Evolutionary conservation across 1,140 invertebrate species (phyloP).

Genomic region (Thaumetopoea pityocampa): DNA sequence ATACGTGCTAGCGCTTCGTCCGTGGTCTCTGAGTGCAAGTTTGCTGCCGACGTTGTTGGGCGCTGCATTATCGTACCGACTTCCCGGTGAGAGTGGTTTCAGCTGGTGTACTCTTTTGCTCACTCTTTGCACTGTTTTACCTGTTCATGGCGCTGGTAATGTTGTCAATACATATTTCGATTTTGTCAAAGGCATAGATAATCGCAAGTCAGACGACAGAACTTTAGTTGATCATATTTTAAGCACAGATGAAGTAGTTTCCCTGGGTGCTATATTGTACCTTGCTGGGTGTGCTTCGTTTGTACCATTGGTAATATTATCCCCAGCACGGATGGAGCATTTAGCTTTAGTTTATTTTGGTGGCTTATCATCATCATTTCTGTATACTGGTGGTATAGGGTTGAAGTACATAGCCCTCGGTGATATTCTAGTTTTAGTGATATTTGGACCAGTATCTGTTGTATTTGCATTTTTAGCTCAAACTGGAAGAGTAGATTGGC

Average conservation of each 20-base stretch:
- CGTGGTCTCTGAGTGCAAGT: constrained; percentile 95
- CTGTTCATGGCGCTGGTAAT: constrained; percentile 96
- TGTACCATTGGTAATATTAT: constrained; percentile 85
- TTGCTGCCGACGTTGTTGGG: constrained; percentile 93
- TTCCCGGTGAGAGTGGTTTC: constrained; percentile 82
- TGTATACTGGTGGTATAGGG: constrained; percentile 95
- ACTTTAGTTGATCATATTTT: constrained; percentile 94
- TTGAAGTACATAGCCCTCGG: constrained; percentile 95
- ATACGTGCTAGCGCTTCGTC: constrained; percentile 90
- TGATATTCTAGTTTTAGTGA: constrained; percentile 92
- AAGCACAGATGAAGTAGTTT: constrained; percentile 89
- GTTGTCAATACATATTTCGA: constrained; percentile 98
- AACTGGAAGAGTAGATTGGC: constrained; percentile 90
- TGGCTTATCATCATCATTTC: constrained; percentile 95
- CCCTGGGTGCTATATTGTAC: constrained; percentile 91
- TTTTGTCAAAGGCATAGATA: constrained; percentile 95
- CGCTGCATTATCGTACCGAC: constrained; percentile 89
- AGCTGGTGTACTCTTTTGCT: constrained; percentile 86
- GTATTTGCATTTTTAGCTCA: constrained; percentile 95
- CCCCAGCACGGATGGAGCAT: constrained; percentile 95
- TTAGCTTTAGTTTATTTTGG: constrained; percentile 96
- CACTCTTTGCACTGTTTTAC: constrained; percentile 90
- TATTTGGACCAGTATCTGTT: constrained; percentile 96
- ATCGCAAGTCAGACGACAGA: constrained; percentile 93
- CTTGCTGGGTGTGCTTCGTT: constrained; percentile 92